These are phyloP conservation scores for Paracanthobrama guichenoti DNA, from an alignment of 2,113 vertebrate species.

Conservation along the genomic window DNA sequence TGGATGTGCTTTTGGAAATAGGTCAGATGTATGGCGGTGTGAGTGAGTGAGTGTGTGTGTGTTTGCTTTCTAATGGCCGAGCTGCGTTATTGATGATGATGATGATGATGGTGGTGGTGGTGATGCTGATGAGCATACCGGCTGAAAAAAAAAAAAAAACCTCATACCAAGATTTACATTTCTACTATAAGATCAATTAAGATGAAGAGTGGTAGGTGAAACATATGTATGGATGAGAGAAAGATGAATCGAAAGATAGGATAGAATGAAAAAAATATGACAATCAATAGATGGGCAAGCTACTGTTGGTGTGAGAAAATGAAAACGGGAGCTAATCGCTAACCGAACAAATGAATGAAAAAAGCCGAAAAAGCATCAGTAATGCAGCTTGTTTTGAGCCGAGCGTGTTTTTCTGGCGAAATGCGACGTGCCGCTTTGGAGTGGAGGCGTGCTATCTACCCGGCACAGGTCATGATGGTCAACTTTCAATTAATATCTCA, in stretches of 20 bases:
- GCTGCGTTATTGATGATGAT: slow-evolving; percentile 39
- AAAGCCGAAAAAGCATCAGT: background rate
- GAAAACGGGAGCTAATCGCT: slow-evolving; percentile 31
- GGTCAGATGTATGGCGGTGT: slow-evolving; percentile 31
- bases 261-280: slow-evolving; percentile 6
- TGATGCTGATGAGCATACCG: slow-evolving; percentile 4
- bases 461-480: slow-evolving; percentile 31
- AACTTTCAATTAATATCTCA: slow-evolving; percentile 34
- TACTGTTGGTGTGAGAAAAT: slow-evolving; percentile 14
- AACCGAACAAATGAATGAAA: slow-evolving; percentile 34
- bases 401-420: background rate
- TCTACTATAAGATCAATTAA: background rate
- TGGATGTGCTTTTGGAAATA: slow-evolving; percentile 29
- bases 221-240: background rate
- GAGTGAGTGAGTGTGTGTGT: slow-evolving; percentile 32
- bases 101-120: background rate
- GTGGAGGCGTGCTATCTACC: slow-evolving; percentile 27
- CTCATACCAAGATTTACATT: background rate
- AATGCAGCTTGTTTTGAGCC: background rate
- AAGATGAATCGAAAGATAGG: background rate
- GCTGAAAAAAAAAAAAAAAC: background rate
- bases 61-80: slow-evolving; percentile 41
- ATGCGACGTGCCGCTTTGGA: slow-evolving; percentile 7
- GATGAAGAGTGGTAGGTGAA: background rate
- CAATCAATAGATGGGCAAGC: slow-evolving; percentile 14